These are phyloP conservation scores for Papilio polyxenes DNA, from an alignment of 1,140 invertebrate species.

Conservation along the genomic window DNA sequence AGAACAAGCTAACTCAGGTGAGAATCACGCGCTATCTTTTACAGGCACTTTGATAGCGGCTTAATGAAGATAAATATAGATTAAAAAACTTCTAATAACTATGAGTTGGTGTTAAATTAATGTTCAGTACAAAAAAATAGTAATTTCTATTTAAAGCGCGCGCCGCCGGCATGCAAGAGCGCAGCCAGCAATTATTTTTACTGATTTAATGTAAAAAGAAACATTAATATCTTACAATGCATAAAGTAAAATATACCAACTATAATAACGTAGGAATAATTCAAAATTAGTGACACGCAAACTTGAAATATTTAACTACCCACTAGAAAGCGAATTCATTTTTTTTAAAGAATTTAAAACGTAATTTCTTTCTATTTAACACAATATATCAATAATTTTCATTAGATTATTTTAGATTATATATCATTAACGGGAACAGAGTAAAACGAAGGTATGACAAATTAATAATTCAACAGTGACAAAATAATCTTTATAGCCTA, in stretches of 20 bases:
- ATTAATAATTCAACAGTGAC: not conserved
- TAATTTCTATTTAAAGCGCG: constrained; percentile 25
- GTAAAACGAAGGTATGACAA: not conserved
- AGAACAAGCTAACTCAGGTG: constrained; percentile 75
- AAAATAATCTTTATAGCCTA: constrained; percentile 4
- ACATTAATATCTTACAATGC: constrained; percentile 24
- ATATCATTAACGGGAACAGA: not conserved
- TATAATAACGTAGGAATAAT: not conserved
- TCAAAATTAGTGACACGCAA: not conserved
- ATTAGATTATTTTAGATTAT: not conserved
- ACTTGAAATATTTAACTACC: not conserved
- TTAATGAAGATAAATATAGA: constrained; percentile 55
- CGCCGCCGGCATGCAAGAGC: constrained; percentile 19
- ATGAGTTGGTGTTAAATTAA: constrained; percentile 3
- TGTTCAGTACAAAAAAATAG: constrained; percentile 21
- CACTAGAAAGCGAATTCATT: not conserved
- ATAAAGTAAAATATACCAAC: not conserved
- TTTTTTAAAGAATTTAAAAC: not conserved
- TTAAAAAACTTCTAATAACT: constrained; percentile 8
- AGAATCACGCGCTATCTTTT: constrained; percentile 65
- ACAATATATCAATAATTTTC: not conserved
- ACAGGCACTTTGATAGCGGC: constrained; percentile 58
- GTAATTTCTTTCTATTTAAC: not conserved
- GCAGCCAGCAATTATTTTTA: constrained; percentile 17
- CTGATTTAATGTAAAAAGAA: constrained; percentile 12